These are phyloP conservation scores for Ips nitidus DNA, from an alignment of 1,140 invertebrate genomes.

Conservation along the genomic window DNA sequence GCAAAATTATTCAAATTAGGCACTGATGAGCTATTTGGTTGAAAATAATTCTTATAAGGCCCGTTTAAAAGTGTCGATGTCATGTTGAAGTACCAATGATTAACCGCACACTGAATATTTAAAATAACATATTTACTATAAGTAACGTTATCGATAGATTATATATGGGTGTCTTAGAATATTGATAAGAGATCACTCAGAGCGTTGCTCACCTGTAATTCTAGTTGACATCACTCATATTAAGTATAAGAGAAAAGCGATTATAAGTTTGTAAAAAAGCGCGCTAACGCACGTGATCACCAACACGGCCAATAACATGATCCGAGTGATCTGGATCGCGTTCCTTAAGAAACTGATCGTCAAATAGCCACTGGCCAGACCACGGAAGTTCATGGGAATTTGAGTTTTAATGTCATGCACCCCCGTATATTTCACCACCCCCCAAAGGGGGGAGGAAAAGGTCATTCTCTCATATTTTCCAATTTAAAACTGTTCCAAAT, in stretches of 20 bases:
- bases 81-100: constrained; percentile 44
- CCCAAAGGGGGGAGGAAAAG: constrained; percentile 8
- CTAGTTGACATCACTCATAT: constrained; percentile 10
- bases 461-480: constrained; percentile 9
- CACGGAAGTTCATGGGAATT: constrained; percentile 40
- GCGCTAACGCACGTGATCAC: constrained; percentile 22
- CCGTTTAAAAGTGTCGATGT: constrained; percentile 42
- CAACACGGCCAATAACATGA: constrained; percentile 8
- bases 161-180: constrained; percentile 42
- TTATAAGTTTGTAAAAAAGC: constrained; percentile 28
- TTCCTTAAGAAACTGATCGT: constrained; percentile 40
- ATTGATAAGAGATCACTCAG: constrained; percentile 42
- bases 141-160: constrained; percentile 45
- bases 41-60: constrained; percentile 42
- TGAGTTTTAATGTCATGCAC: constrained; percentile 50
- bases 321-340: constrained; percentile 11
- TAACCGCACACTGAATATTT: constrained; percentile 49
- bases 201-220: constrained; percentile 17
- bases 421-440: constrained; percentile 39
- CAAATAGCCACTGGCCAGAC: constrained; percentile 48
- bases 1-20: constrained; percentile 24
- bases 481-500: not conserved
- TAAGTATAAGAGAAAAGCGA: constrained; percentile 16
- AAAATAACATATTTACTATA: constrained; percentile 50
- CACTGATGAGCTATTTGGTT: constrained; percentile 15